Percentiles rank a stretch among this genome's conserved stretches.
These are phyloP conservation scores for Engraulis encrasicolus DNA, from an alignment of 2,113 vertebrate species.

Conservation along the genomic window DNA sequence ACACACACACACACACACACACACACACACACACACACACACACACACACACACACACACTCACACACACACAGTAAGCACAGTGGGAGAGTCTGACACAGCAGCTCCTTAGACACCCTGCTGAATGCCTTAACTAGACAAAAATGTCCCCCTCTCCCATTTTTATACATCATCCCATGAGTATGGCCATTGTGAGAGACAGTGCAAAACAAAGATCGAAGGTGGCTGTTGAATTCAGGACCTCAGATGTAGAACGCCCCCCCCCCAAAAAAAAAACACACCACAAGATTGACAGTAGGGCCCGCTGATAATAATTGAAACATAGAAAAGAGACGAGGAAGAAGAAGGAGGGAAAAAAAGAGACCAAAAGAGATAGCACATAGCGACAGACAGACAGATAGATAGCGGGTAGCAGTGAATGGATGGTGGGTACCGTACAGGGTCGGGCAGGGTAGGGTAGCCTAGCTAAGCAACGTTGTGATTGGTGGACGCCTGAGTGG, in stretches of 20 bases:
- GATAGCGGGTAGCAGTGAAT: not conserved
- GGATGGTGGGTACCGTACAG: no score
- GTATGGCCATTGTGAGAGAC: not conserved
- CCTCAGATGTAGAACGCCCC: no score
- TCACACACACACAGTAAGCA: not conserved
- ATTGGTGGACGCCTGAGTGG: conserved; percentile 1
- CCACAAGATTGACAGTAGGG: not conserved
- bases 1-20: no score
- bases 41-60: not conserved
- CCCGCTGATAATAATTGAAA: not conserved
- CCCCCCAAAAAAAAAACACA: no score
- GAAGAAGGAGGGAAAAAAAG: not conserved
- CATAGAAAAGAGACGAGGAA: not conserved
- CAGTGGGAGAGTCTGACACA: conserved; percentile 19
- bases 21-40: no score
- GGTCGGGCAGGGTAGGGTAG: no score
- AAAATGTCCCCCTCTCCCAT: not conserved
- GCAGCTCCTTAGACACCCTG: not conserved
- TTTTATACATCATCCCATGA: not conserved
- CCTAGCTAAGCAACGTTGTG: not conserved
- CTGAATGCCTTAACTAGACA: not conserved
- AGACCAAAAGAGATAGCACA: not conserved
- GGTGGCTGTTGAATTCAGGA: not conserved
- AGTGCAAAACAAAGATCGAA: not conserved
- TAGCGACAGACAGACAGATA: not conserved